Evolutionary conservation across 2,797 vertebrate genomes (phyloP).

Genomic region (Potorous gilbertii): DNA sequence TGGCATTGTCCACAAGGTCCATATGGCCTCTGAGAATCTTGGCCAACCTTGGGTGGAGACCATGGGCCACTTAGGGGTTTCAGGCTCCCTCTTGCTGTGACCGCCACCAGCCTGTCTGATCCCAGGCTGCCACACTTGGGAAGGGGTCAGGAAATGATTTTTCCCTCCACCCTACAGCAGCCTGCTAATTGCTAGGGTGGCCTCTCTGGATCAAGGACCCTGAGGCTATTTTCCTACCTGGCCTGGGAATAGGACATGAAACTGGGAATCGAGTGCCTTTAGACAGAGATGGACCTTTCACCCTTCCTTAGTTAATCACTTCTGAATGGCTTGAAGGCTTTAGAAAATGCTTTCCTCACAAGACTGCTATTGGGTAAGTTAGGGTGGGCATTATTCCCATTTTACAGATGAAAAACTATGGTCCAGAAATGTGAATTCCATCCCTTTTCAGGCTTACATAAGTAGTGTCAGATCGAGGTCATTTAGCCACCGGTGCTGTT

Average conservation of each 20-base stretch:
- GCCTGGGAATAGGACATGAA: neutral
- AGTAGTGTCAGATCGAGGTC: neutral
- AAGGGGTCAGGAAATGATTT: neutral
- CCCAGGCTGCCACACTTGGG: neutral
- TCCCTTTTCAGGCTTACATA: neutral
- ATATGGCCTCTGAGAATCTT: neutral
- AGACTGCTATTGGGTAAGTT: neutral
- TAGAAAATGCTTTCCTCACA: neutral
- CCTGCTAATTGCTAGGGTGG: accelerated
- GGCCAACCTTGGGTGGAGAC: neutral
- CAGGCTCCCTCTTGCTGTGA: neutral
- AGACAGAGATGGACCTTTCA: neutral
- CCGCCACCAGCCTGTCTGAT: neutral
- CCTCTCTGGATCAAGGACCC: neutral
- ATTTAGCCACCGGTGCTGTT: neutral
- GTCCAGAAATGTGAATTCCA: neutral
- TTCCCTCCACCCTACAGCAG: neutral
- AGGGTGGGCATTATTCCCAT: neutral
- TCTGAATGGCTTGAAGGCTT: neutral
- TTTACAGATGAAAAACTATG: neutral
- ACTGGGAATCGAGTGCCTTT: neutral
- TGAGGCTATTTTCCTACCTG: neutral
- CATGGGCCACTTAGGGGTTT: neutral
- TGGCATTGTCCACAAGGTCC: neutral
- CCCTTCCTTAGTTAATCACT: neutral